Percentiles rank a stretch among this genome's conserved stretches.
phyloP scores from a whole-genome alignment of 2,113 vertebrate species.

The Lipotes vexillifer region DNA sequence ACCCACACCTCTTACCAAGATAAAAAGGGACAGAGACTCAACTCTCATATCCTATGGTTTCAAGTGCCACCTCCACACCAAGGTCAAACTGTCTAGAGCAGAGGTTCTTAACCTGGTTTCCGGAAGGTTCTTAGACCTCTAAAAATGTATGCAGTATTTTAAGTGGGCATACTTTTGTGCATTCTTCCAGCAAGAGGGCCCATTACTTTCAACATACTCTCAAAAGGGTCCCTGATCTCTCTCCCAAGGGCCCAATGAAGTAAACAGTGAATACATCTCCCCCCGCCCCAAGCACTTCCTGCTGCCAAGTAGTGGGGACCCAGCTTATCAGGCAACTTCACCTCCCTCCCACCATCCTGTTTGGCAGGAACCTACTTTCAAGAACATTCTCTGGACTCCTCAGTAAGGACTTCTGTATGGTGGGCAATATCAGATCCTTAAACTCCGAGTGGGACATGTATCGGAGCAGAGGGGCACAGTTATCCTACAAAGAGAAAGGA shows the following conservation, averaged over 20 bases:
- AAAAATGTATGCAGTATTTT: not conserved
- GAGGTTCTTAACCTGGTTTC: not conserved
- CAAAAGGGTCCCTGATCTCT: not conserved
- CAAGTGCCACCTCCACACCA: not conserved
- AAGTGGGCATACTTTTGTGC: not conserved
- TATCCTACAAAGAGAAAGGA: constrained; percentile 82
- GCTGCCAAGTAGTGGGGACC: not conserved
- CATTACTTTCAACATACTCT: not conserved
- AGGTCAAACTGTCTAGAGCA: not conserved
- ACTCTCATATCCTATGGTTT: not conserved
- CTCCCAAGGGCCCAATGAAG: not conserved
- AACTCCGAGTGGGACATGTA: constrained; percentile 93
- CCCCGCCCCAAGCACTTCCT: not conserved
- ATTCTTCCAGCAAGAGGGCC: not conserved
- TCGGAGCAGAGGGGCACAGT: constrained; percentile 88
- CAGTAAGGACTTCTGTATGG: constrained; percentile 94
- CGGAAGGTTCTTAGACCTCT: not conserved
- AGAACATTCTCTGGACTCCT: constrained; percentile 96
- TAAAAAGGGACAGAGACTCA: not conserved
- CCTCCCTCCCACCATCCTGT: not conserved
- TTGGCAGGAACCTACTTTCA: constrained; percentile 86
- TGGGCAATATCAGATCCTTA: constrained; percentile 91
- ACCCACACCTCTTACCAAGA: not conserved
- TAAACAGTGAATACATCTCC: not conserved
- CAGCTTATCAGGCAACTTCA: not conserved